A percentile compares a stretch with the other conserved stretches of the same genome.
Evolutionary conservation across 2,113 vertebrate species (phyloP).

Genomic region (Mobula birostris): DNA sequence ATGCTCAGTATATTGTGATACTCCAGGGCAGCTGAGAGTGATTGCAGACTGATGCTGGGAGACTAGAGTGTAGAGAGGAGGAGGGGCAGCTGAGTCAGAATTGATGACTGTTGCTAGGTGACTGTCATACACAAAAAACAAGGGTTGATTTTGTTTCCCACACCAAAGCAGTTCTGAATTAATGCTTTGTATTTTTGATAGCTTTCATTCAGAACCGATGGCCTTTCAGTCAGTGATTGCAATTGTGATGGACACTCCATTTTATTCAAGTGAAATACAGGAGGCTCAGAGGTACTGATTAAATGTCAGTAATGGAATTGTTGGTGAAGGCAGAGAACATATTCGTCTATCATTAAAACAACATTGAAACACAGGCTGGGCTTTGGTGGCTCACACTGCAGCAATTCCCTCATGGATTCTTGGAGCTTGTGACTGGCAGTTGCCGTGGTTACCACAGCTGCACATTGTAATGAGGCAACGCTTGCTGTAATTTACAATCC

Average conservation of each 20-base stretch:
- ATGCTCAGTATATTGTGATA: neutral
- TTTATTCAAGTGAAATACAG: neutral
- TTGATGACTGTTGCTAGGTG: slow-evolving; percentile 3
- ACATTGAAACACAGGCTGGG: neutral
- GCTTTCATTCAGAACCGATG: neutral
- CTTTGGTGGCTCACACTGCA: neutral
- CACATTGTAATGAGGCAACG: neutral
- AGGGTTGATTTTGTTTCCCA: neutral
- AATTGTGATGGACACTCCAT: neutral
- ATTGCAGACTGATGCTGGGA: neutral
- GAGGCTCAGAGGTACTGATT: slow-evolving; percentile 5
- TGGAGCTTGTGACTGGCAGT: neutral
- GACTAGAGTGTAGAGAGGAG: neutral
- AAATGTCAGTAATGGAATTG: slow-evolving; percentile 19
- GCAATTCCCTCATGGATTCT: neutral
- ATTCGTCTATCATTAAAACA: neutral
- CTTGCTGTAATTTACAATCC: slow-evolving; percentile 9
- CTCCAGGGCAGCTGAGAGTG: neutral
- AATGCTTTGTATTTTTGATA: neutral
- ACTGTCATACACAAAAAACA: slow-evolving; percentile 8
- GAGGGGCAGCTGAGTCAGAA: neutral
- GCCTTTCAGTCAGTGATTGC: neutral
- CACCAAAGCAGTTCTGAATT: neutral
- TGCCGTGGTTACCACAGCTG: slow-evolving; percentile 20
- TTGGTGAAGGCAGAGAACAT: neutral